Base-by-base conservation (phyloP, 2,113 vertebrate genomes). In the Tympanuchus pallidicinctus region DNA sequence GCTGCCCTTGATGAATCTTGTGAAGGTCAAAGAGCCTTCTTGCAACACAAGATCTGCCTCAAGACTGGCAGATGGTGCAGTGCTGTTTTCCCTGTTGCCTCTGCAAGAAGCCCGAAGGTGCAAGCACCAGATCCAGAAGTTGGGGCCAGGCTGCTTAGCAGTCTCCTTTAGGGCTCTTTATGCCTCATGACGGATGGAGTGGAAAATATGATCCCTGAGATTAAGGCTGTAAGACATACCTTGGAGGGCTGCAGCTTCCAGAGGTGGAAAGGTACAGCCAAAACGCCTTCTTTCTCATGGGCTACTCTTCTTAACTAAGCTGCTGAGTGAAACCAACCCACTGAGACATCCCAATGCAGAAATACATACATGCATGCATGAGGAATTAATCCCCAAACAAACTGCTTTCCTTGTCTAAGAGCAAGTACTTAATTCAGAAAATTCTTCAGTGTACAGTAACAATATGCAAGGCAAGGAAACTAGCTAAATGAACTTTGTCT, bases 31-130 rank as follows among this genome's bases (percentile, higher is more conserved):
- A 71, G 40, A 94, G 79, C 86, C 89, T 65, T 75, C 76, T 83
- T 93, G 88, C 90, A 92, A 66, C 73, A 86, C 43, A 71, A 28
- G 76, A 79, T 86, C 73, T 95, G 82, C 93, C 90, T 82, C 70
- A 69, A 73, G 70, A 80, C 86, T 88, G 88, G 65, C 89, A 94
- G 85, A 93, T 79, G 88, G 82, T 86, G 36, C 76, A 63, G 27
- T 18, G 43, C 76, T 90, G 40, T 72, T 20, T 48, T 83, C 70
- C 70, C 69, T 82, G 92, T 61, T 93, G 88, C 38, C 66, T 72
- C 82, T n/a, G 50, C 70, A 82, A 70, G 60, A 90, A 84, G 75
- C 69, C 82, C 69, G 64, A 90, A 93, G 86, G 85, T 92, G 78
- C 36, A 90, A 90, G 24, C 10, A 45, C 18, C 36, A 50, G 42